phyloP scores from a whole-genome alignment of 2,113 vertebrate species.

The Stigmatopora argus region DNA sequence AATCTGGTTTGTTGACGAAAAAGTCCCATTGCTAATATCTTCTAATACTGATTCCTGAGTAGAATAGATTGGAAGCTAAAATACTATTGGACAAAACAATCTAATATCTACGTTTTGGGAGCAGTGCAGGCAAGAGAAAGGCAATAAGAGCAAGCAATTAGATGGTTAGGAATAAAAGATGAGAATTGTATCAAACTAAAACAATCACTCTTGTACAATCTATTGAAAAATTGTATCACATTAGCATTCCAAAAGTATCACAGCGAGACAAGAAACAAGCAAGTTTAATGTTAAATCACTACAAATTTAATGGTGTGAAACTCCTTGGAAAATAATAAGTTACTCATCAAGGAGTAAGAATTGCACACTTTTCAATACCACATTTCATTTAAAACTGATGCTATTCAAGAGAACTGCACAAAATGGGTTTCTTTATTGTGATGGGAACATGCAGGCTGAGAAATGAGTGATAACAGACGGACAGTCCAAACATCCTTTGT shows the following conservation, averaged over 20 bases:
- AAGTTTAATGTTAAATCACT: neutral
- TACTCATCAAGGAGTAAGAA: conserved; percentile 9
- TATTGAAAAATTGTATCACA: neutral
- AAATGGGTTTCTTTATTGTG: conserved; percentile 35
- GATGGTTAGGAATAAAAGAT: neutral
- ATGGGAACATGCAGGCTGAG: conserved; percentile 25
- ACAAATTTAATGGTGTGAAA: neutral
- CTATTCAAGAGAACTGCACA: conserved; percentile 13
- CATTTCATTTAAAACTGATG: conserved; percentile 22
- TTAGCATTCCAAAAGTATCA: neutral
- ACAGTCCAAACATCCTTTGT: conserved; percentile 28
- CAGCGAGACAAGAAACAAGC: neutral
- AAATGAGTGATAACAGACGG: conserved; percentile 25
- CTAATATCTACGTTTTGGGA: no score
- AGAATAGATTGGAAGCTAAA: no score
- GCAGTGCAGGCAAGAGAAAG: no score
- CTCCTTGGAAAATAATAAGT: neutral
- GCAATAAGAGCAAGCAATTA: no score
- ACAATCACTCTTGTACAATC: neutral
- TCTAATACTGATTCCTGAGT: no score
- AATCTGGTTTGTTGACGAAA: no score
- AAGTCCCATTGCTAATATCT: no score
- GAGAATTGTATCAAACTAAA: neutral
- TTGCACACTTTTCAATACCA: conserved; percentile 17
- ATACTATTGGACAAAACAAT: no score